Conservation (phyloP, 2,888 invertebrate genomes). For the Ennomos fuscantarius region DNA sequence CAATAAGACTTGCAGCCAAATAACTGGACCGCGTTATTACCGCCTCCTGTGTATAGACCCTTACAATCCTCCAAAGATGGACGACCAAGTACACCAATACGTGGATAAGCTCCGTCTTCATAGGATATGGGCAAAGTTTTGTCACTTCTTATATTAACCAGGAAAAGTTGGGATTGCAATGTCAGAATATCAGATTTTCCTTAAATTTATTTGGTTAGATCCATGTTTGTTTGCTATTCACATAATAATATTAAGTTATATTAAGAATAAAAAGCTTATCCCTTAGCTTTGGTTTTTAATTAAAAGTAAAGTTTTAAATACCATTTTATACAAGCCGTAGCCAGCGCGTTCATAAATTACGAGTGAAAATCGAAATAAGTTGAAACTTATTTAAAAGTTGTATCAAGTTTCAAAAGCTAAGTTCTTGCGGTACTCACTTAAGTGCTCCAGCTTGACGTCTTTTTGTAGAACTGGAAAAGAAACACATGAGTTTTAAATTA, state of each 20-base stretch:
- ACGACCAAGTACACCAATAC: constrained; percentile 31
- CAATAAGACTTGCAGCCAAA: too few relatives aligned
- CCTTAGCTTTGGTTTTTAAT: too few relatives aligned
- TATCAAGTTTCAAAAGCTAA: constrained; percentile 32
- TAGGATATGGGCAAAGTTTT: constrained; percentile 40
- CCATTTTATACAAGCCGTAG: neutral
- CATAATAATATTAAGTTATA: too few relatives aligned
- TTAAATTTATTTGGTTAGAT: constrained; percentile 6
- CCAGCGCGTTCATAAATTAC: constrained; percentile 8
- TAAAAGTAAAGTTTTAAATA: too few relatives aligned
- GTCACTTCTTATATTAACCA: constrained; percentile 33
- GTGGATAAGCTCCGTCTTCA: constrained; percentile 29
- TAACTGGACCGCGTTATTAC: neutral
- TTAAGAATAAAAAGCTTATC: too few relatives aligned
- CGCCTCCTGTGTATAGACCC: constrained; percentile 4
- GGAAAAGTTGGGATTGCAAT: constrained; percentile 35
- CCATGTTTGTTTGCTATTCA: neutral
- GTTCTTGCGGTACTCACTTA: constrained; percentile 65
- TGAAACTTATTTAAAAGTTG: constrained; percentile 17
- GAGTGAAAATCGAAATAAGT: constrained; percentile 10
- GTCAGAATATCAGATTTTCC: constrained; percentile 15
- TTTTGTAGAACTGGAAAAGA: constrained; percentile 68
- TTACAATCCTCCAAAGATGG: neutral
- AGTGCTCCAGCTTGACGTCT: constrained; percentile 80
- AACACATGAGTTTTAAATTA: constrained; percentile 36